Conservation (phyloP, 2,797 vertebrate species). For the Hemibagrus guttatus region DNA sequence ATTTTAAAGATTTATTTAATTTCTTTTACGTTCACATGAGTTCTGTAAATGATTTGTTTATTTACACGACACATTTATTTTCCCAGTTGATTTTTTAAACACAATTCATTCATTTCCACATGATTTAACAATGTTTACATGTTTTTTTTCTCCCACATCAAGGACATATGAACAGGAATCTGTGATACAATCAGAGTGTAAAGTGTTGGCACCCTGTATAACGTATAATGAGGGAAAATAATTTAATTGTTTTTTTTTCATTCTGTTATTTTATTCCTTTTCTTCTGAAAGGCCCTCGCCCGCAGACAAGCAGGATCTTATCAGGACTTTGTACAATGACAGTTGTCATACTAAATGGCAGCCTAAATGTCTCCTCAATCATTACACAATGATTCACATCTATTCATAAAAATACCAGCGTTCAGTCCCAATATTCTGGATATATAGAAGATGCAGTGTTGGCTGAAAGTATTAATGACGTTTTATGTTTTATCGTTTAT, state of each 20-base stretch:
- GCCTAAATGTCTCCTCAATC: neutral
- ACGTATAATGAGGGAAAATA: neutral
- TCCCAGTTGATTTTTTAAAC: neutral
- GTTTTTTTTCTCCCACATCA: no score
- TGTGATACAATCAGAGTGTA: no score
- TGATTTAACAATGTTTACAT: no score
- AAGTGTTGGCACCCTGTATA: neutral
- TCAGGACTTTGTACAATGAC: neutral
- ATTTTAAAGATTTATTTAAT: neutral
- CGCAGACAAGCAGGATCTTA: neutral
- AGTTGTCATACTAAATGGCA: neutral
- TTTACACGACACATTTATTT: neutral
- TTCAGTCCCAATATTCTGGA: neutral
- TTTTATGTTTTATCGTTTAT: conserved; percentile 25
- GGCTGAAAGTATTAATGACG: neutral
- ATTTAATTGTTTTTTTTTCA: neutral
- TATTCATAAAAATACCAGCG: neutral
- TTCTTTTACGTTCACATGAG: neutral
- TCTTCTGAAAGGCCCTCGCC: neutral
- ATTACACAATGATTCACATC: neutral
- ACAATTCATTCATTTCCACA: neutral
- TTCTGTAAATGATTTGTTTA: no score
- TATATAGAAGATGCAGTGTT: neutral
- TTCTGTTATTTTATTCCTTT: neutral
- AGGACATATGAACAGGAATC: no score